These are phyloP conservation scores for Vicugna pacos DNA, from an alignment of 2,113 vertebrate species.

Conservation along the genomic window DNA sequence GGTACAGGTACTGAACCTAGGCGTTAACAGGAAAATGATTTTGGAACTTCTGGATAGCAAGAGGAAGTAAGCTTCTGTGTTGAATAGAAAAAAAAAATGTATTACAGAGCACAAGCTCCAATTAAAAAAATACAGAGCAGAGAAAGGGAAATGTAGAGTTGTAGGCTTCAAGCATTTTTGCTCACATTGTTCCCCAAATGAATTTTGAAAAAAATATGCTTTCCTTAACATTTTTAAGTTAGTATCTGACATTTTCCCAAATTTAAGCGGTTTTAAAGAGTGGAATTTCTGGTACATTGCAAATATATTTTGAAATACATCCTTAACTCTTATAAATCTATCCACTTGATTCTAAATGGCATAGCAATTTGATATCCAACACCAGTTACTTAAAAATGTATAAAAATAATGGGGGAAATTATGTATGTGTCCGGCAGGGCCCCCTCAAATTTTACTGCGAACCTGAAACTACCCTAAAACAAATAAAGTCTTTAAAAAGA, in stretches of 20 bases:
- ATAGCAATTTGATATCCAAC: not conserved
- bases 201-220: not conserved
- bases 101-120: not conserved
- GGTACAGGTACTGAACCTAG: conserved; percentile 96
- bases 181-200: not conserved
- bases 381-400: not conserved
- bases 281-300: not conserved
- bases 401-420: not conserved
- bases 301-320: conserved; percentile 59
- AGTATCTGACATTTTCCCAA: not conserved
- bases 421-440: not conserved
- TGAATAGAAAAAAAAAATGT: not conserved
- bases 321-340: not conserved
- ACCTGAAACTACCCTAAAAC: not conserved
- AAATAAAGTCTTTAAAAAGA: not conserved
- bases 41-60: not conserved
- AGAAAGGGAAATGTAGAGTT: not conserved
- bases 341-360: not conserved
- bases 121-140: not conserved
- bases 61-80: not conserved
- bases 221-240: not conserved
- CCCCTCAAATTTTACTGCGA: not conserved
- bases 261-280: not conserved
- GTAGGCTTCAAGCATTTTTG: not conserved
- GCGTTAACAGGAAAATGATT: not conserved